Base-by-base conservation (phyloP, 1,140 invertebrate species). In the Ceratitis capitata region DNA sequence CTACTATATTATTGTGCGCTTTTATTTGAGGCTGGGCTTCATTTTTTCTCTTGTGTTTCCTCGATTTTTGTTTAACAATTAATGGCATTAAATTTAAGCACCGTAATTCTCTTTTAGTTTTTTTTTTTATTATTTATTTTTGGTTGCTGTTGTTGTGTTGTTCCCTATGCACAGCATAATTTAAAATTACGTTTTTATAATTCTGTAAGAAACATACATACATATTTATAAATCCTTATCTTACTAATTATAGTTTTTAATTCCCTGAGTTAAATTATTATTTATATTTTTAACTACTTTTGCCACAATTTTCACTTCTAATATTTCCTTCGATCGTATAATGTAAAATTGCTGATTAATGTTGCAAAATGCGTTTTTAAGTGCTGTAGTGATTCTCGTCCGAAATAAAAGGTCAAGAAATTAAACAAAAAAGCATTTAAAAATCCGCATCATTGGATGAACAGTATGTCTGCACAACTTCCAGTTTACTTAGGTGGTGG, bases 141-240 rank as follows among this genome's bases (percentile, higher is more conserved):
- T 82, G 56, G 7, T 61, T 78, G 42, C 32, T 23, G 69, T 12
- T 47, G 69, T 16, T 45, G 69, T n/a, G 42, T 23, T 19, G 69
- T 45, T 83, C 39, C 69, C 45, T 78, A 78, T 16, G 35, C 39
- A 45, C 45, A 78, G 69, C 19, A 78, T 45, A 78, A 26, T 42
- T 82, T 82, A 32, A 51, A 45, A 19, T 85, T 78, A 83, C 47
- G 82, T 29, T 83, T 83, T 53, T 84, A 74, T 83, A 61, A 53
- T 86, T 86, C 85, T 86, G 85, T 84, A 86, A 86, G 84, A 86
- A 86, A 78, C 53, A 83, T 56, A 58, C 26, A 78, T 35, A 78
- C 42, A 78, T 9, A 47, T 42, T 78, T 78, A 45, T 78, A 78
- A 45, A 78, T 7, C 19, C 69, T 78, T 78, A 78, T 78, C 10